Percentiles rank a stretch among this genome's conserved stretches.
Conservation (phyloP, 1,140 invertebrate genomes). For the Hydropsyche tenuis region DNA sequence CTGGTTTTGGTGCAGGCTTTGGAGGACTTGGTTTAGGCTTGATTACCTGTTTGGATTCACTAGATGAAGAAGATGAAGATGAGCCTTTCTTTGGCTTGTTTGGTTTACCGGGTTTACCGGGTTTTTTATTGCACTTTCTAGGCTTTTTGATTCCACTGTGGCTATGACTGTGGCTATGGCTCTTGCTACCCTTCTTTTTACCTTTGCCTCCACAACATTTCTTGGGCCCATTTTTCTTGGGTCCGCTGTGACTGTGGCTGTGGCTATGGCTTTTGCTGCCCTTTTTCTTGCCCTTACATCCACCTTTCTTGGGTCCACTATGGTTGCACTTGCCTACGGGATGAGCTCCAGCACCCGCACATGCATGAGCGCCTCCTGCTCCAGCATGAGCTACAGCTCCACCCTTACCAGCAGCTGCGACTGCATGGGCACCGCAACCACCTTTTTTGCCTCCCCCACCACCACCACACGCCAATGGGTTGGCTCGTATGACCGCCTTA, state of each 20-base stretch:
- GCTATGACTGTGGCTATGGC: background rate
- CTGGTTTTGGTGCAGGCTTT: background rate
- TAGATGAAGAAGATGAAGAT: too few relatives aligned
- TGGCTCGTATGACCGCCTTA: conserved; percentile 23
- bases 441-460: background rate
- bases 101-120: background rate
- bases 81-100: background rate
- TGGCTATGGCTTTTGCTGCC: background rate
- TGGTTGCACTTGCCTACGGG: background rate
- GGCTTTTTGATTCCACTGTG: background rate
- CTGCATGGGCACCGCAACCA: background rate
- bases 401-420: background rate
- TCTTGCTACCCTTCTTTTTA: background rate
- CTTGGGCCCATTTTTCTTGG: background rate
- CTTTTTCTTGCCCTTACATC: background rate
- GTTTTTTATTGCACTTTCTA: background rate
- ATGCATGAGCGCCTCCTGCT: background rate
- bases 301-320: background rate
- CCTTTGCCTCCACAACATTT: too few relatives aligned
- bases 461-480: conserved; percentile 19
- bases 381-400: background rate
- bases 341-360: background rate
- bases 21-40: background rate
- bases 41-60: background rate
- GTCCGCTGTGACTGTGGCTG: conserved; percentile 4